A percentile compares a stretch with the other conserved stretches of the same genome.
Conservation (phyloP, 2,797 vertebrate species). For the Psittacula derbiana region DNA sequence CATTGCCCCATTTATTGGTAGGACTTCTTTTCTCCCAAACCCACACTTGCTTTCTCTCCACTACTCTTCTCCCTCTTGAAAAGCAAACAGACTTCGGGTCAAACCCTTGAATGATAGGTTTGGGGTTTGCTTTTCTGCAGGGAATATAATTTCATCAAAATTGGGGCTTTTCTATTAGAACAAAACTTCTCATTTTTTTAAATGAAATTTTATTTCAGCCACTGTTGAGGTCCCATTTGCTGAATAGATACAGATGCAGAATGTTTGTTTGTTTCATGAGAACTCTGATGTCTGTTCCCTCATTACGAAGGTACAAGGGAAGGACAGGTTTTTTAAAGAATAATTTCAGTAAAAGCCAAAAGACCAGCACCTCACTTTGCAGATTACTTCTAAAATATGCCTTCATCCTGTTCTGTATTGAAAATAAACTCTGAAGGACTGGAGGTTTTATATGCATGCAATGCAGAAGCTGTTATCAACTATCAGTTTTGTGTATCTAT, state of each 20-base stretch:
- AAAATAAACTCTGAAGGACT: background rate
- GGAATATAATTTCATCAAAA: background rate
- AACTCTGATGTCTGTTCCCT: background rate
- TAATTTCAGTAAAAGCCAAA: background rate
- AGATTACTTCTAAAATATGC: background rate
- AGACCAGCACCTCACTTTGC: background rate
- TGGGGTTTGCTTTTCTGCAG: background rate
- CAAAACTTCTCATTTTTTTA: background rate
- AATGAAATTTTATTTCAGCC: background rate
- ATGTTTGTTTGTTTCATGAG: background rate
- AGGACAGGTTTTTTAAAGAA: background rate
- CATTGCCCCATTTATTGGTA: slow-evolving; percentile 3
- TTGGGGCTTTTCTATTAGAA: background rate
- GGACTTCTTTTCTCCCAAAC: slow-evolving; percentile 4
- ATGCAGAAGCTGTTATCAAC: background rate
- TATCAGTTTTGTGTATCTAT: background rate
- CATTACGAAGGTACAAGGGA: background rate
- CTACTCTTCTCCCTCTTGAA: background rate
- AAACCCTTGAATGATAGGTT: background rate
- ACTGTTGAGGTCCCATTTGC: background rate
- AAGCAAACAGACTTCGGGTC: background rate
- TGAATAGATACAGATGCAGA: background rate
- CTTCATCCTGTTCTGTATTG: background rate
- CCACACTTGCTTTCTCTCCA: background rate
- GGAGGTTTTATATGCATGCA: background rate